Conservation (phyloP, 2,888 invertebrate species). For the Diarsia dahlii region DNA sequence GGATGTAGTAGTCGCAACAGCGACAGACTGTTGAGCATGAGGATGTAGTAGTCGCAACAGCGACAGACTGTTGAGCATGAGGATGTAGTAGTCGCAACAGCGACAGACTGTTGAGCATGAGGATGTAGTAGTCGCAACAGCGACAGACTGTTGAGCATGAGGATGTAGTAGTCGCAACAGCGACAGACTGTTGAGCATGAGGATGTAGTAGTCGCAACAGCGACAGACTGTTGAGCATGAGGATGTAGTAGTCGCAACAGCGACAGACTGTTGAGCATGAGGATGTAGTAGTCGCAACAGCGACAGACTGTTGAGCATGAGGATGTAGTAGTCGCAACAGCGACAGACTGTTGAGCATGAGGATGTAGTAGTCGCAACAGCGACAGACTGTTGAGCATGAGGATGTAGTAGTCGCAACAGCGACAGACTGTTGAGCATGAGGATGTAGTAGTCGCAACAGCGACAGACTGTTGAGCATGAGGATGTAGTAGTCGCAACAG, state of each 20-base stretch:
- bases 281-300: not conserved
- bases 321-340: not conserved
- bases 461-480: not conserved
- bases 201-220: not conserved
- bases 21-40: not conserved
- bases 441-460: not conserved
- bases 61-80: not conserved
- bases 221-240: not conserved
- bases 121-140: not conserved
- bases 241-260: not conserved
- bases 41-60: not conserved
- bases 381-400: not conserved
- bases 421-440: not conserved
- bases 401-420: not conserved
- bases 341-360: not conserved
- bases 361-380: not conserved
- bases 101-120: not conserved
- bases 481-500: not conserved
- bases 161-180: not conserved
- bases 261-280: not conserved
- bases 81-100: not conserved
- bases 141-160: not conserved
- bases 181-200: not conserved
- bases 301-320: not conserved
- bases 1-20: not conserved